A percentile compares a stretch with the other conserved stretches of the same genome.
These are phyloP conservation scores for Mesocentrotus franciscanus DNA, from an alignment of 53 echinoderm and acorn worm genomes.

Conservation along the genomic window DNA sequence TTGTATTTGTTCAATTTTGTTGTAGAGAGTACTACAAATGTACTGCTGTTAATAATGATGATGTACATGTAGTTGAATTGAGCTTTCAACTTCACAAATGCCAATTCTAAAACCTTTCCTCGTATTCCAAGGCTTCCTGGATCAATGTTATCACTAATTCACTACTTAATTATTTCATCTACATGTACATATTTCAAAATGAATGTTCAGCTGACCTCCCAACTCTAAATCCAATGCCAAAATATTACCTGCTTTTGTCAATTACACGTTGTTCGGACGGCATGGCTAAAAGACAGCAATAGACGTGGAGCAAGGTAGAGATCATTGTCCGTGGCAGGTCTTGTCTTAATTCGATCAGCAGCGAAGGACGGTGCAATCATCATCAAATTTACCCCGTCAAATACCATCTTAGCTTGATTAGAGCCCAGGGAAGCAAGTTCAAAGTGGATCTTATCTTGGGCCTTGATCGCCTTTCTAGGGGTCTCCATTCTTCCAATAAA, in stretches of 20 bases:
- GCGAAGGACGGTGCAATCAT: conserved; percentile 62
- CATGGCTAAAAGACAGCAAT: not conserved
- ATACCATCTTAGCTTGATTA: conserved; percentile 51
- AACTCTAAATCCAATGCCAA: not conserved
- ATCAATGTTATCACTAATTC: not conserved
- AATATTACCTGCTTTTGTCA: conserved; percentile 1
- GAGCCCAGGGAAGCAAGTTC: conserved; percentile 61
- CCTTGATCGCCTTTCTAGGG: conserved; percentile 46
- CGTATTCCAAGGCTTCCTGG: not conserved
- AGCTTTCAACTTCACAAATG: too few species aligned
- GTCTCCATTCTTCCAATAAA: conserved; percentile 54
- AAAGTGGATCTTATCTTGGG: conserved; percentile 26
- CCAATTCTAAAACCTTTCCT: too few species aligned
- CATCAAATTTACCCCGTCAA: conserved; percentile 63
- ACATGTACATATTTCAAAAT: conserved; percentile 7
- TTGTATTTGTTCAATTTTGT: too few species aligned
- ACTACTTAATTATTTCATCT: too few species aligned
- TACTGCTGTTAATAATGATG: too few species aligned
- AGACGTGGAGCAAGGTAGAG: not conserved
- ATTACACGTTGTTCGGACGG: conserved; percentile 4
- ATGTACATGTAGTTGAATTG: too few species aligned
- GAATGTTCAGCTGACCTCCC: not conserved
- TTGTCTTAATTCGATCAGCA: conserved; percentile 57
- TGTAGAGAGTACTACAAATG: too few species aligned
- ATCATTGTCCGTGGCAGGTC: conserved; percentile 61